A percentile compares a stretch with the other conserved stretches of the same genome.
Conservation (phyloP, 2,113 vertebrate genomes). For the Gasterosteus nipponicus region DNA sequence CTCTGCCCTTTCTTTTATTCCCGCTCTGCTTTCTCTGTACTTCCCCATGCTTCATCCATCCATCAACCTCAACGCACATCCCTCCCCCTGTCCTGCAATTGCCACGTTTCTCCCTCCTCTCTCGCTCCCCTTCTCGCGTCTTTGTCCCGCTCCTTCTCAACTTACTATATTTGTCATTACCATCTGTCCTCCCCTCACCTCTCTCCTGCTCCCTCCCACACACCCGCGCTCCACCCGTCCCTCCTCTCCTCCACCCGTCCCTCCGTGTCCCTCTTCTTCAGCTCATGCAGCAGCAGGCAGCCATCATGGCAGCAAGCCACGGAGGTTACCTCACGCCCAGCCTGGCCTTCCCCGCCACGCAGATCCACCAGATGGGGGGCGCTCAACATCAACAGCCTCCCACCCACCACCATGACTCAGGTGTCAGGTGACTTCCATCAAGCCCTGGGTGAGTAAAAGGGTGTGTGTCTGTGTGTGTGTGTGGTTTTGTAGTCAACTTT, state of each 20-base stretch:
- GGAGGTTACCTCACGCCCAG: slow-evolving; percentile 95
- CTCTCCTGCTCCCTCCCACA: slow-evolving; percentile 20
- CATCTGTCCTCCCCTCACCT: slow-evolving; percentile 69
- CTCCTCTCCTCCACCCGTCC: slow-evolving; percentile 52
- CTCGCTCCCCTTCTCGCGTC: slow-evolving; percentile 33
- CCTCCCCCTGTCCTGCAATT: slow-evolving; percentile 68
- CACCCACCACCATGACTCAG: slow-evolving; percentile 86
- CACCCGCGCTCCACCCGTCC: slow-evolving; percentile 20
- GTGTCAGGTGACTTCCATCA: slow-evolving; percentile 89
- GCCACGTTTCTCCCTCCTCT: slow-evolving; percentile 36
- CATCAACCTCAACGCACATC: slow-evolving; percentile 76
- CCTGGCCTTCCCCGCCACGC: slow-evolving; percentile 92
- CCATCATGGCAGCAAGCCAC: slow-evolving; percentile 94
- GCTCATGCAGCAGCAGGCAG: slow-evolving; percentile 99
- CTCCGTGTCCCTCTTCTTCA: slow-evolving; percentile 77
- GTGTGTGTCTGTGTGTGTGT: neutral
- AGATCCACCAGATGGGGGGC: slow-evolving; percentile 98
- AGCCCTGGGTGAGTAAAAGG: slow-evolving; percentile 80
- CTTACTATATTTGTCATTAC: slow-evolving; percentile 66
- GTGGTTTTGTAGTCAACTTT: slow-evolving; percentile 36
- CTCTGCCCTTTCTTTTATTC: slow-evolving; percentile 74
- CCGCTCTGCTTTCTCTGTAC: slow-evolving; percentile 78
- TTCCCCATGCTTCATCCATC: slow-evolving; percentile 75
- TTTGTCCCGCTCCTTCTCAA: slow-evolving; percentile 54
- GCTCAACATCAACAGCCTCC: slow-evolving; percentile 95